Conservation (phyloP, 1,140 invertebrate species). For the Drosophila lini region DNA sequence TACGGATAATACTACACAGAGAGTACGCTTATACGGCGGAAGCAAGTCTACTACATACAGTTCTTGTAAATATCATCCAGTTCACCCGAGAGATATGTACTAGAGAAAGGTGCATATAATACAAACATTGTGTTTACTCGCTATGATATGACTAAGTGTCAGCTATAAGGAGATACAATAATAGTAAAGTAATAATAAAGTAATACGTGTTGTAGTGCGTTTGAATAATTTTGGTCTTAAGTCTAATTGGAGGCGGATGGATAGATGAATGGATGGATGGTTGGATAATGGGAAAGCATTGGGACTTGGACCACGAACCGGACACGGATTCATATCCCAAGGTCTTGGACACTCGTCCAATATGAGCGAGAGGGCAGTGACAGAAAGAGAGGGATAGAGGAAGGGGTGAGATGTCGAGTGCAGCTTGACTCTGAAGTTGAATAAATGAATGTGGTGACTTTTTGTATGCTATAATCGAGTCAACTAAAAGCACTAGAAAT, state of each 20-base stretch:
- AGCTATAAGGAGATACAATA: conserved; percentile 62
- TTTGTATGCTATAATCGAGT: conserved; percentile 24
- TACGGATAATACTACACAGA: conserved; percentile 21
- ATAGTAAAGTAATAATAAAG: conserved; percentile 46
- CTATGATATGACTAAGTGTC: conserved; percentile 56
- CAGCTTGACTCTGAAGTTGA: conserved; percentile 8
- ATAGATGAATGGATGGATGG: not conserved
- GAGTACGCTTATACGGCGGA: conserved; percentile 25
- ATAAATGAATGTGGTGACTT: conserved; percentile 16
- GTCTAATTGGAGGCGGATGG: not conserved
- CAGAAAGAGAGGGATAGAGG: not conserved
- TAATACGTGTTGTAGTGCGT: conserved; percentile 19
- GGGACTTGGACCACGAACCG: not conserved
- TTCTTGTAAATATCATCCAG: conserved; percentile 58
- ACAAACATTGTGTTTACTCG: conserved; percentile 62
- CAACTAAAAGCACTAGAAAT: conserved; percentile 64
- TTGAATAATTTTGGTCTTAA: conserved; percentile 19
- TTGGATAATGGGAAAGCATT: not conserved
- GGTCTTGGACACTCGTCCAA: not conserved
- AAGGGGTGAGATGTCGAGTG: conserved; percentile 7
- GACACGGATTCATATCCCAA: not conserved
- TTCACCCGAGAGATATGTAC: conserved; percentile 57
- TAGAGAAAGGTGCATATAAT: conserved; percentile 76
- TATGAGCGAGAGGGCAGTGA: conserved; percentile 13
- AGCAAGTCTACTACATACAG: conserved; percentile 59